Evolutionary conservation across 2,888 invertebrate species (phyloP).

Genomic region (Aphodius sticticus): DNA sequence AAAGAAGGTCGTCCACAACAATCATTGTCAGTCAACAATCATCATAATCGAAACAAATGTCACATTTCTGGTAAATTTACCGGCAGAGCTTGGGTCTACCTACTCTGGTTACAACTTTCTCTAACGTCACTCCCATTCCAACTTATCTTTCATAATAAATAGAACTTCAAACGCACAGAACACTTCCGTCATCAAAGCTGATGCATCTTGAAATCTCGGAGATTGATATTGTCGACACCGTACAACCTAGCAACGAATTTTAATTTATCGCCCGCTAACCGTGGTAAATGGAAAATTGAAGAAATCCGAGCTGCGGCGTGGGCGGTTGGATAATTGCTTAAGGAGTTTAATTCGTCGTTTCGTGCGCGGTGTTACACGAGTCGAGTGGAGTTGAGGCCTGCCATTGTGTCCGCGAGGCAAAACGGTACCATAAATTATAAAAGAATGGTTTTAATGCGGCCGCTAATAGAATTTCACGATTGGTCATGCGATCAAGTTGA

Average conservation of each 20-base stretch:
- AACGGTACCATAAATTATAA: neutral
- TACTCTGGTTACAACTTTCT: no score
- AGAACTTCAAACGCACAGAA: no score
- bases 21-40: no score
- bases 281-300: neutral
- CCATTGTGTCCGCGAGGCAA: neutral
- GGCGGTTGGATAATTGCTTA: neutral
- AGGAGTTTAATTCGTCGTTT: neutral
- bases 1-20: no score
- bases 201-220: no score
- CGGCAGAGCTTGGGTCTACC: no score
- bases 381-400: neutral
- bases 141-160: no score
- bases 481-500: neutral
- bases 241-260: neutral
- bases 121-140: no score
- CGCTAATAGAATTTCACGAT: conserved; percentile 4
- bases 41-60: no score
- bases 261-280: neutral
- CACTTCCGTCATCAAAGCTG: no score
- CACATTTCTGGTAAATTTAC: no score
- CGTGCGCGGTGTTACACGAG: neutral
- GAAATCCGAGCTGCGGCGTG: neutral
- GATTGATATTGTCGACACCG: no score
- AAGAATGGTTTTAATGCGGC: neutral